Conservation (phyloP, 2,113 vertebrate species). For the Gopherus evgoodei region DNA sequence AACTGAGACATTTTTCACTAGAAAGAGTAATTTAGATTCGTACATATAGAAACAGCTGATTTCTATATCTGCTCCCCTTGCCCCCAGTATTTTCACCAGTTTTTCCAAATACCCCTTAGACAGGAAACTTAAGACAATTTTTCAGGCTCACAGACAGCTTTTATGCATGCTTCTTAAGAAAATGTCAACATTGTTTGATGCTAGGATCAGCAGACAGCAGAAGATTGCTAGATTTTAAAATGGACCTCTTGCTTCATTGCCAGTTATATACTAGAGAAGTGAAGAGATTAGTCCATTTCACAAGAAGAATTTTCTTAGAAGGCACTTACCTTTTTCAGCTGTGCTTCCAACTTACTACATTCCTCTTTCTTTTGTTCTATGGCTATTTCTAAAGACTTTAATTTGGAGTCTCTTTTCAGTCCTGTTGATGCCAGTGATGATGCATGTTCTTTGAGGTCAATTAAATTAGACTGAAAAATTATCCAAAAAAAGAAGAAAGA, state of each 20-base stretch:
- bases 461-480: conserved; percentile 92
- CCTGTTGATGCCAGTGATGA: conserved; percentile 95
- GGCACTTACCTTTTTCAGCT: conserved; percentile 90
- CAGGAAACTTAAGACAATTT: conserved; percentile 53
- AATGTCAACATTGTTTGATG: conserved; percentile 58
- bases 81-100: conserved; percentile 10
- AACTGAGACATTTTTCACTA: background rate
- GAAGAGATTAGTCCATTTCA: conserved; percentile 9
- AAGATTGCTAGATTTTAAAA: conserved; percentile 58
- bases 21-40: conserved; percentile 37
- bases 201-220: conserved; percentile 73
- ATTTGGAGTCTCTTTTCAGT: conserved; percentile 97
- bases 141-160: conserved; percentile 63
- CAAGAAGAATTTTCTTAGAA: conserved; percentile 41
- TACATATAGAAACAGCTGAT: background rate
- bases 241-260: conserved; percentile 17
- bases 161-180: conserved; percentile 59
- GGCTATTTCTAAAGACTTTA: conserved; percentile 98
- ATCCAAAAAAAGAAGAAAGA: conserved; percentile 72
- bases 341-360: conserved; percentile 98
- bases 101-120: conserved; percentile 61
- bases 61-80: background rate
- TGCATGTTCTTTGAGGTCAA: conserved; percentile 98
- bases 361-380: conserved; percentile 99
- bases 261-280: conserved; percentile 25